Conservation (phyloP, 2,113 vertebrate species). For the Rutilus rutilus region DNA sequence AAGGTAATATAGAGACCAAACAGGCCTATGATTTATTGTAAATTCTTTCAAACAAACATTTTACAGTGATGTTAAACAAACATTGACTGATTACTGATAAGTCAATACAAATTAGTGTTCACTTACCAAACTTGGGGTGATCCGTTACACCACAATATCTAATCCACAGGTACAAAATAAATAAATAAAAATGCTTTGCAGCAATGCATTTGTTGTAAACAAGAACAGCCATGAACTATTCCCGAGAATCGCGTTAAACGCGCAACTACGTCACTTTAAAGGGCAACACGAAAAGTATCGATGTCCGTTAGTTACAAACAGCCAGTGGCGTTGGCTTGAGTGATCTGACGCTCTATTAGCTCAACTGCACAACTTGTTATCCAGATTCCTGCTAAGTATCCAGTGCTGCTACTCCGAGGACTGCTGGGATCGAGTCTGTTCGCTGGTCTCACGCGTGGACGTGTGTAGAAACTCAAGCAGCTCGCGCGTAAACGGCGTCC, state of each 20-base stretch:
- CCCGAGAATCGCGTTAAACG: not conserved
- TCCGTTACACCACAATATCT: not conserved
- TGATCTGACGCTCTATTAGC: not conserved
- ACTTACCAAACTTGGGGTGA: conserved; percentile 12
- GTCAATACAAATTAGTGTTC: not conserved
- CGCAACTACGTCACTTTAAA: not conserved
- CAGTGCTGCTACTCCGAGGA: conserved; percentile 45
- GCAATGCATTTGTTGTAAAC: not conserved
- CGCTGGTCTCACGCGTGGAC: conserved; percentile 41
- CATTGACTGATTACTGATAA: not conserved
- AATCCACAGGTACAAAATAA: conserved; percentile 31
- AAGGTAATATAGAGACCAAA: too few relatives aligned
- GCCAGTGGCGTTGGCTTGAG: not conserved
- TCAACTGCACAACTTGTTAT: conserved; percentile 43
- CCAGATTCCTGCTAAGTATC: conserved; percentile 50
- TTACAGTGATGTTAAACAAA: not conserved
- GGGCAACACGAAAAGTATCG: not conserved
- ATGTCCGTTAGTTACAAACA: not conserved
- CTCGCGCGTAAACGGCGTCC: conserved; percentile 64
- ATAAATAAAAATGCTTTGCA: not conserved
- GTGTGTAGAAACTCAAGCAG: conserved; percentile 72
- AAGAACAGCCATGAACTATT: not conserved
- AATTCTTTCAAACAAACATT: not conserved
- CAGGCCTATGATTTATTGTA: not conserved
- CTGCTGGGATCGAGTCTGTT: not conserved